A percentile compares a stretch with the other conserved stretches of the same genome.
Conservation (phyloP, 2,113 vertebrate genomes). For the Colossoma macropomum region DNA sequence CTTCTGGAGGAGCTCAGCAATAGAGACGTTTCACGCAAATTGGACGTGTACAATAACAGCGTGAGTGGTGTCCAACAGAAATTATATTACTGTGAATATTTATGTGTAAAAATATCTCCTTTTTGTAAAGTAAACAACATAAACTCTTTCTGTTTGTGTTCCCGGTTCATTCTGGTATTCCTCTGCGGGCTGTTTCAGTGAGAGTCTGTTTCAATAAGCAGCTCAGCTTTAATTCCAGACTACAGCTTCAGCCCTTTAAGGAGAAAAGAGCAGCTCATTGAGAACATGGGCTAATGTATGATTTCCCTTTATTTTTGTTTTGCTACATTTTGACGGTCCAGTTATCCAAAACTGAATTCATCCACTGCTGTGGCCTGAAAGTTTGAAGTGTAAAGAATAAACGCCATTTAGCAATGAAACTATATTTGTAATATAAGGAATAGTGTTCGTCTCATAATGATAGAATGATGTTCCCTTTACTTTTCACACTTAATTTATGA, state of each 20-base stretch:
- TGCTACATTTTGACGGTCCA: not conserved
- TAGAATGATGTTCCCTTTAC: slow-evolving; percentile 79
- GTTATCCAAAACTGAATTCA: not conserved
- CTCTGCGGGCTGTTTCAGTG: slow-evolving; percentile 53
- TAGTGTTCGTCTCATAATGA: slow-evolving; percentile 80
- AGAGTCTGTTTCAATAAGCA: slow-evolving; percentile 20
- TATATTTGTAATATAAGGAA: slow-evolving; percentile 84
- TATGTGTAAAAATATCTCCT: slow-evolving; percentile 80
- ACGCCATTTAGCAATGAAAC: slow-evolving; percentile 54
- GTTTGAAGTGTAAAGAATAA: slow-evolving; percentile 63
- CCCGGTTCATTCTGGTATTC: slow-evolving; percentile 28
- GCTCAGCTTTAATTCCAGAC: slow-evolving; percentile 18
- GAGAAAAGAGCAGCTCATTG: not conserved
- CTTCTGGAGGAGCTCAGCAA: slow-evolving; percentile 56
- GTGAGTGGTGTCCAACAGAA: slow-evolving; percentile 85
- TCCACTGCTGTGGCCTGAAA: slow-evolving; percentile 11
- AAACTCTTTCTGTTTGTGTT: not conserved
- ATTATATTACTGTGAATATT: slow-evolving; percentile 89
- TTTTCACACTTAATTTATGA: slow-evolving; percentile 88
- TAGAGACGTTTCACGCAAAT: slow-evolving; percentile 52
- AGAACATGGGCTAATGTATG: slow-evolving; percentile 4
- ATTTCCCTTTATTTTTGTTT: not conserved
- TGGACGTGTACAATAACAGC: slow-evolving; percentile 87
- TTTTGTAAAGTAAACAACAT: slow-evolving; percentile 70
- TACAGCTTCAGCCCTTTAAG: slow-evolving; percentile 17